Evolutionary conservation across 2,797 vertebrate genomes (phyloP).

Genomic region (Crenuchus spilurus): DNA sequence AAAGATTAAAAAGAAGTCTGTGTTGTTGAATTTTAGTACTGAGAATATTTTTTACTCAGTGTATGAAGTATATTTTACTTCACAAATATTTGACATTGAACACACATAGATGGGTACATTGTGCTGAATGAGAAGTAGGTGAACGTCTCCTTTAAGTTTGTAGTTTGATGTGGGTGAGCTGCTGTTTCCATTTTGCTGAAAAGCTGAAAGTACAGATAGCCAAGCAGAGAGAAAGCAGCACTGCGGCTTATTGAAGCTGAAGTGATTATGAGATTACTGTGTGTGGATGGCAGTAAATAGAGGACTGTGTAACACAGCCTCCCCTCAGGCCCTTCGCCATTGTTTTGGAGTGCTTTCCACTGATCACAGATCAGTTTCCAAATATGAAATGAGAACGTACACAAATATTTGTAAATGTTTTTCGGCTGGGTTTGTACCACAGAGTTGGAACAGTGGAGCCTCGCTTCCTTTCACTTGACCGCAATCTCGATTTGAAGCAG

Average conservation of each 20-base stretch:
- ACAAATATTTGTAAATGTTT: constrained; percentile 29
- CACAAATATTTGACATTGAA: no score
- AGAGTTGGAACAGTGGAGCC: constrained; percentile 7
- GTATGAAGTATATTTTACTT: no score
- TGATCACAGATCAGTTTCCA: constrained; percentile 15
- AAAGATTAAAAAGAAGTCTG: no score
- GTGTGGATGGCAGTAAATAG: background rate
- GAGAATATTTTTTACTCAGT: no score
- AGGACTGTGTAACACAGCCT: constrained; percentile 2
- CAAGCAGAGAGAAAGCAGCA: background rate
- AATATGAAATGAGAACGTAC: constrained; percentile 22
- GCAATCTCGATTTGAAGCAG: constrained; percentile 20
- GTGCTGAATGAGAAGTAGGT: no score
- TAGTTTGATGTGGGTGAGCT: constrained; percentile 11
- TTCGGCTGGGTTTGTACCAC: constrained; percentile 4
- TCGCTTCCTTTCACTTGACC: background rate
- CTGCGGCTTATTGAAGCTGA: background rate
- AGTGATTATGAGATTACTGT: constrained; percentile 22
- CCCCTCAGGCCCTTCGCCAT: background rate
- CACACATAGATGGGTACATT: no score
- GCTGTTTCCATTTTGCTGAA: background rate
- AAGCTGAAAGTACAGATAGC: background rate
- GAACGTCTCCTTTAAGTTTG: no score
- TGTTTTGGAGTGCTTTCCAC: background rate
- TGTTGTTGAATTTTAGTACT: no score